A percentile compares a stretch with the other conserved stretches of the same genome.
Evolutionary conservation across 2,113 vertebrate genomes (phyloP).

Genomic region (Mirounga angustirostris): DNA sequence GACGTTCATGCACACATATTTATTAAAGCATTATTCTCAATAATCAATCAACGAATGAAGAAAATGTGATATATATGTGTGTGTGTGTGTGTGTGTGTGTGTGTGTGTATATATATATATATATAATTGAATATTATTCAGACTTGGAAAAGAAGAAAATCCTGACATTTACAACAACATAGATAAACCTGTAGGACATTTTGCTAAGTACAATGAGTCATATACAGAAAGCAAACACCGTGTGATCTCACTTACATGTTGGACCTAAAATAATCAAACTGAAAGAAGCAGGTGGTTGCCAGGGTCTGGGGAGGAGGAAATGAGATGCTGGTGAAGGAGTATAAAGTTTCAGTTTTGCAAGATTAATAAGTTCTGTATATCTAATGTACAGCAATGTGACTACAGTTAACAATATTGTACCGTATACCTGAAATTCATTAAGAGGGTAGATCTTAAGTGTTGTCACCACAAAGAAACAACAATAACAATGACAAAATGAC

Average conservation of each 20-base stretch:
- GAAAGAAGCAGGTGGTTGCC: background rate
- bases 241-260: background rate
- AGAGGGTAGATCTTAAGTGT: background rate
- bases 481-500: background rate
- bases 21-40: background rate
- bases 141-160: background rate
- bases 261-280: background rate
- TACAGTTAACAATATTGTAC: background rate
- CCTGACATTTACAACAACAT: background rate
- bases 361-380: background rate
- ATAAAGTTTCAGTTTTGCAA: background rate
- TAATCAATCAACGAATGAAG: background rate
- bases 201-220: background rate
- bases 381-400: background rate
- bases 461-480: background rate
- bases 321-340: background rate
- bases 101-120: background rate
- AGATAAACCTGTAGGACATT: background rate
- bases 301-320: too few species aligned
- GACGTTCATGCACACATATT: background rate
- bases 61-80: background rate
- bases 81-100: too few species aligned
- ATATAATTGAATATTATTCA: background rate
- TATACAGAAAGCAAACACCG: background rate
- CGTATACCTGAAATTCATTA: background rate